Percentiles rank a stretch among this genome's conserved stretches.
Evolutionary conservation across 2,888 invertebrate genomes (phyloP).

Genomic region (Fabriciana adippe): DNA sequence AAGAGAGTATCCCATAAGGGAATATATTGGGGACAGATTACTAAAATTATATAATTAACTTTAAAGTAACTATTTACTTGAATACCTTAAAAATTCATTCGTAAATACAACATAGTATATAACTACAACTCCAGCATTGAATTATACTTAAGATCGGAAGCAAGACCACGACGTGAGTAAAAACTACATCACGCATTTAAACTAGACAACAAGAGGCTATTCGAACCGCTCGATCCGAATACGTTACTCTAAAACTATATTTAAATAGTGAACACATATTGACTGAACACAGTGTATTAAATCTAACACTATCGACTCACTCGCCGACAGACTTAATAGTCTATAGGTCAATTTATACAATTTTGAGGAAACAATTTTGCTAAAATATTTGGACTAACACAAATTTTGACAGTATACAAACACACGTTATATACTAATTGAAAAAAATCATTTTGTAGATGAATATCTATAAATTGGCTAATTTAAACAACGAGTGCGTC

Average conservation of each 20-base stretch:
- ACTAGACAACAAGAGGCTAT: slow-evolving; percentile 39
- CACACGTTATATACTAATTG: slow-evolving; percentile 57
- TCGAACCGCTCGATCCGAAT: slow-evolving; percentile 38
- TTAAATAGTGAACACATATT: slow-evolving; percentile 71
- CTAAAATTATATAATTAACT: slow-evolving; percentile 23
- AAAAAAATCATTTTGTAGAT: slow-evolving; percentile 55
- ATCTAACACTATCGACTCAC: slow-evolving; percentile 51
- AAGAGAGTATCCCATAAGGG: slow-evolving; percentile 14
- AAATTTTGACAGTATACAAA: slow-evolving; percentile 57
- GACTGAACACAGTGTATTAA: slow-evolving; percentile 67
- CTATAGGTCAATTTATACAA: slow-evolving; percentile 50
- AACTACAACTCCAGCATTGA: slow-evolving; percentile 26
- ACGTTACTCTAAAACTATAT: slow-evolving; percentile 49
- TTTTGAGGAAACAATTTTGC: slow-evolving; percentile 62
- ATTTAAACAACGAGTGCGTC: slow-evolving; percentile 47
- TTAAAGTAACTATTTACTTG: background rate
- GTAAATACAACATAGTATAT: slow-evolving; percentile 20
- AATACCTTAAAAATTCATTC: slow-evolving; percentile 14
- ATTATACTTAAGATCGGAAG: slow-evolving; percentile 33
- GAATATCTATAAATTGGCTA: slow-evolving; percentile 65
- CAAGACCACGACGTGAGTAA: slow-evolving; percentile 30
- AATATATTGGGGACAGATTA: slow-evolving; percentile 16
- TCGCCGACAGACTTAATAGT: slow-evolving; percentile 47
- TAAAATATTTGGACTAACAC: slow-evolving; percentile 74
- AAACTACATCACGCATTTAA: slow-evolving; percentile 36